phyloP scores from a whole-genome alignment of 2,797 vertebrate genomes.

The Percopsis omiscomaycus region DNA sequence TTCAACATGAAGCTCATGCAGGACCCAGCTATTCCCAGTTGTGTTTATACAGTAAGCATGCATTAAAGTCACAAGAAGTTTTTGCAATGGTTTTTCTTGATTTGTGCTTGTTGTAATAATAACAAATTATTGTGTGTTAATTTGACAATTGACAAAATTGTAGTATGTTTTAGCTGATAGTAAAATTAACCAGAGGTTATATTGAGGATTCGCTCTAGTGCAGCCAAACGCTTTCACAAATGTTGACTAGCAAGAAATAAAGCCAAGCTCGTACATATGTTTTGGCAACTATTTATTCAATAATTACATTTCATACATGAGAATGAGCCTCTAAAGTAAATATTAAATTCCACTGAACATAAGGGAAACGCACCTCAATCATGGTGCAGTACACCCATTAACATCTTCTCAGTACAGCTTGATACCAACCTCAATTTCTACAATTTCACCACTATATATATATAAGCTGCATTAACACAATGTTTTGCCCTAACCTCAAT shows the following conservation, averaged over 20 bases:
- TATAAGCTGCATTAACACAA: conserved; percentile 48
- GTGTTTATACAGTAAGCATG: too few species aligned
- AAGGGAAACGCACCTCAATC: conserved; percentile 57
- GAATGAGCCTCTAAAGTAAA: conserved; percentile 73
- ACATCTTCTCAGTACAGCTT: conserved; percentile 57
- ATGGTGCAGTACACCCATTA: conserved; percentile 52
- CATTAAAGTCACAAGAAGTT: too few species aligned
- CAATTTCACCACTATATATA: conserved; percentile 47
- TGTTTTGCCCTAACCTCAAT: conserved; percentile 49
- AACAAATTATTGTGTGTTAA: too few species aligned
- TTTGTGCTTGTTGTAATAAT: too few species aligned
- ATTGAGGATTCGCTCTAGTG: conserved; percentile 16
- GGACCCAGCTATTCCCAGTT: too few species aligned
- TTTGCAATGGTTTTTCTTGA: too few species aligned
- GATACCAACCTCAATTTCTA: conserved; percentile 54
- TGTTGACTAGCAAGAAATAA: conserved; percentile 17
- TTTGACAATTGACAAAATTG: too few species aligned
- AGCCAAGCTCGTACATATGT: conserved; percentile 52
- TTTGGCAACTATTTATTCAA: conserved; percentile 78
- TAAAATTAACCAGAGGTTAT: conserved; percentile 20
- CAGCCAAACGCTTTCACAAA: conserved; percentile 21
- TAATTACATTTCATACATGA: conserved; percentile 75
- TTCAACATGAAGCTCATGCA: too few species aligned
- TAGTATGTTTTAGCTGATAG: too few species aligned
- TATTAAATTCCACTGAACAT: conserved; percentile 63